Evolutionary conservation across 2,113 vertebrate genomes (phyloP), one percentile per base, ranked within the genome.

Genomic region (Notothenia rossii): DNA sequence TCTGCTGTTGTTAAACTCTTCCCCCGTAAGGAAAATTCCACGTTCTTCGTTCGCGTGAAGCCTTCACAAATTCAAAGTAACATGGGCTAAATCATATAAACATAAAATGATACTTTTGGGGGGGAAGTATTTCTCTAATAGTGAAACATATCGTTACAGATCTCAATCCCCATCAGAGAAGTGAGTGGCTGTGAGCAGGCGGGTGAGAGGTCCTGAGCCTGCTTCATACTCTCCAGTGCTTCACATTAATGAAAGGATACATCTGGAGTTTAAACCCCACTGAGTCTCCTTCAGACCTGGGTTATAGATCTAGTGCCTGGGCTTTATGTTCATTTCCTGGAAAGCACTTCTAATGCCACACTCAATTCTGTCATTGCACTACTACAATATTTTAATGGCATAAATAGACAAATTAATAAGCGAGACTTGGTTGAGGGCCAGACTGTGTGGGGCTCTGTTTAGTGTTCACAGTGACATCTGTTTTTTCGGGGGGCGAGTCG

Each of bases 171-270:
- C 25, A 61, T 72, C 45, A 79, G 36, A 78, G 61, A 14, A 33
- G 5, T 29, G 59, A 77, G 74, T 81, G 20, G 17, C 25, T 7
- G 62, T 71, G 77, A 71, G 70, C 61, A 46, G 70, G 68, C 46
- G 17, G 60, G 82, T 75, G 53, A 81, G 50, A 68, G 70, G 74
- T 74, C 73, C 81, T 50, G 58, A 74, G 50, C 51, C 78, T 75
- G 72, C 76, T 86, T 89, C 77, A 67, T 74, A 59, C 56, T 66
- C 66, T 83, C 55, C 15, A 56, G 48, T 48, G 63, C 4, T 36
- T 88, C 63, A 87, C 56, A 81, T 81, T 93, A 90, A 93, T 88
- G 66, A 85, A 86, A 86, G 87, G 88, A 87, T 91, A 88, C 89
- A 93, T 90, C 86, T 93, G 91, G 87, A 83, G 20, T 83, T 89